phyloP scores from a whole-genome alignment of 2,113 vertebrate species.

The Ammodramus savannarum region DNA sequence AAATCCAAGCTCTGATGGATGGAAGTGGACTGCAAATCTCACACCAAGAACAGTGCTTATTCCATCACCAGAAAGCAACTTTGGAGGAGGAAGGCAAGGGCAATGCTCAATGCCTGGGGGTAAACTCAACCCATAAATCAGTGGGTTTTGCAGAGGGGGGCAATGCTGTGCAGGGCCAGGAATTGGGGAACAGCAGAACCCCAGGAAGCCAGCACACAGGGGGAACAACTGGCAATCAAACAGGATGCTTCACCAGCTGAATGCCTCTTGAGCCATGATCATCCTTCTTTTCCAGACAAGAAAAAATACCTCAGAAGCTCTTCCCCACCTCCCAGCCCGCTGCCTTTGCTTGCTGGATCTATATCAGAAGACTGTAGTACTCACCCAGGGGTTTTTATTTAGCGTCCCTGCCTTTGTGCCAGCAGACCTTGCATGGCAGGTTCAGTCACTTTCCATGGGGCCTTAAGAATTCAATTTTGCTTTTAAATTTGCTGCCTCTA shows the following conservation, averaged over 20 bases:
- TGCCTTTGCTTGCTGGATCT: neutral
- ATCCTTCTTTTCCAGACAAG: neutral
- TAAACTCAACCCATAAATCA: neutral
- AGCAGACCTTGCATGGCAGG: slow-evolving; percentile 43
- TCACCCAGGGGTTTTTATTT: slow-evolving; percentile 25
- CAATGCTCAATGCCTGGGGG: neutral
- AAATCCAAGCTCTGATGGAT: neutral
- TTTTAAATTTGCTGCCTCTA: slow-evolving; percentile 59
- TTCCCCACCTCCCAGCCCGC: neutral
- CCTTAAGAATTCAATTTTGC: slow-evolving; percentile 62
- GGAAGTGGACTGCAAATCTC: neutral
- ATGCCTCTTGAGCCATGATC: rapidly evolving
- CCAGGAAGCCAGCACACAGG: rapidly evolving
- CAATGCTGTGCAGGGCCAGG: neutral
- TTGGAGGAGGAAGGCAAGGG: neutral
- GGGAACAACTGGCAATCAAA: neutral
- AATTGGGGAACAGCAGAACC: neutral
- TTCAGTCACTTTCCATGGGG: slow-evolving; percentile 39
- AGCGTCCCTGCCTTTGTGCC: neutral
- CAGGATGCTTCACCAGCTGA: neutral
- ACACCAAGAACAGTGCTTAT: rapidly evolving
- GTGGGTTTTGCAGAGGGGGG: neutral
- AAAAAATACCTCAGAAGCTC: neutral
- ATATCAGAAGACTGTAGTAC: neutral
- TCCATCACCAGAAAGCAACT: neutral